Evolutionary conservation across 2,797 vertebrate species (phyloP).

Genomic region (Meda fulgida): DNA sequence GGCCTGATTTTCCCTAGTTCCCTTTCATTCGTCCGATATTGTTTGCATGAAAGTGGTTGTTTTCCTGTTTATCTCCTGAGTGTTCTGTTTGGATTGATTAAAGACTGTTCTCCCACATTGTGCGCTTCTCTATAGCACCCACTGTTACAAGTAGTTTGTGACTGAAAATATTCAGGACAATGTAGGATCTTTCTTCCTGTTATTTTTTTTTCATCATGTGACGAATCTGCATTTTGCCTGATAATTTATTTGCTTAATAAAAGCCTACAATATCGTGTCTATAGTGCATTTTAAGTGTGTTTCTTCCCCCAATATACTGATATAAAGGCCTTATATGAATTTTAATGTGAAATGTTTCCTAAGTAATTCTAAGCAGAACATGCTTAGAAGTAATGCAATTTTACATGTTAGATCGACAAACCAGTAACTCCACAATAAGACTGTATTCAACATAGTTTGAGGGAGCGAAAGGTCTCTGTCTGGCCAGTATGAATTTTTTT

Average conservation of each 20-base stretch:
- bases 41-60: too few species aligned
- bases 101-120: background rate
- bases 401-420: background rate
- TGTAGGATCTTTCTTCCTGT: background rate
- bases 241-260: background rate
- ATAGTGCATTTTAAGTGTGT: background rate
- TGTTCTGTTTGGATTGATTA: background rate
- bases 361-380: slow-evolving; percentile 19
- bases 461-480: slow-evolving; percentile 17
- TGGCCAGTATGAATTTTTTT: background rate
- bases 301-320: background rate
- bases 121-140: background rate
- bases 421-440: background rate
- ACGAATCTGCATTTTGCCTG: background rate
- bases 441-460: slow-evolving; percentile 2
- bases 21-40: background rate
- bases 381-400: background rate
- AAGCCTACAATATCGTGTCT: background rate
- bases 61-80: too few species aligned
- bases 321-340: background rate
- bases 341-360: background rate
- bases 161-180: background rate
- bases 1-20: too few species aligned
- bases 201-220: background rate
- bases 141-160: background rate